phyloP scores from a whole-genome alignment of 1,140 invertebrate genomes.

The Drosophila parabipectinata region DNA sequence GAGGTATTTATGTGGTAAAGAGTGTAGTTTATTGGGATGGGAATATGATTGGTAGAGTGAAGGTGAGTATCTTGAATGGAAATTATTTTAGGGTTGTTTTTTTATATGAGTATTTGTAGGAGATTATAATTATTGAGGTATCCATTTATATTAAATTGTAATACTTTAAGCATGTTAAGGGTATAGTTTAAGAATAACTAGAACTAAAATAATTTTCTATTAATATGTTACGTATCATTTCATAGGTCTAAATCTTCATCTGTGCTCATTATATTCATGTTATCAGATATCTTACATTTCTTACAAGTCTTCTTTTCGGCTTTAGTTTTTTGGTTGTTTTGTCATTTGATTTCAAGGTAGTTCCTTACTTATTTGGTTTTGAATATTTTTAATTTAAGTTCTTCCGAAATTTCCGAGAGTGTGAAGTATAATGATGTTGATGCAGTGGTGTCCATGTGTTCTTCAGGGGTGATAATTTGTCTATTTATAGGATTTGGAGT shows the following conservation, averaged over 20 bases:
- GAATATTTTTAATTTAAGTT: too few species aligned
- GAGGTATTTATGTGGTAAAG: neutral
- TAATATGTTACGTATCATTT: neutral
- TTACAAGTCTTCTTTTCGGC: too few species aligned
- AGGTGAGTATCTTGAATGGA: constrained; percentile 5
- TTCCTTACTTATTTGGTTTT: too few species aligned
- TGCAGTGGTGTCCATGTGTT: too few species aligned
- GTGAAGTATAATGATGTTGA: too few species aligned
- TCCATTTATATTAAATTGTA: neutral
- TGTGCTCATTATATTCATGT: neutral
- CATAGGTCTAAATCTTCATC: constrained; percentile 1
- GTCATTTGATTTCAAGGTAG: too few species aligned
- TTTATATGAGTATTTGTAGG: constrained; percentile 1
- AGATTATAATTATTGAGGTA: constrained; percentile 7
- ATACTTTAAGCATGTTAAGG: constrained; percentile 6
- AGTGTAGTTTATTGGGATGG: constrained; percentile 8
- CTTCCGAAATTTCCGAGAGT: too few species aligned
- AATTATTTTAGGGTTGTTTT: neutral
- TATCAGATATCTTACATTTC: too few species aligned
- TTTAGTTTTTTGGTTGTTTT: too few species aligned
- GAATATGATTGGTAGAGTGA: constrained; percentile 9
- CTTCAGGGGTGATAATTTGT: too few species aligned
- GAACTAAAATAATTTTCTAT: neutral
- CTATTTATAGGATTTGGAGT: too few species aligned
- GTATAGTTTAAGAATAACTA: neutral